Conservation (phyloP, 1,140 invertebrate species). For the Neomicropteryx cornuta region DNA sequence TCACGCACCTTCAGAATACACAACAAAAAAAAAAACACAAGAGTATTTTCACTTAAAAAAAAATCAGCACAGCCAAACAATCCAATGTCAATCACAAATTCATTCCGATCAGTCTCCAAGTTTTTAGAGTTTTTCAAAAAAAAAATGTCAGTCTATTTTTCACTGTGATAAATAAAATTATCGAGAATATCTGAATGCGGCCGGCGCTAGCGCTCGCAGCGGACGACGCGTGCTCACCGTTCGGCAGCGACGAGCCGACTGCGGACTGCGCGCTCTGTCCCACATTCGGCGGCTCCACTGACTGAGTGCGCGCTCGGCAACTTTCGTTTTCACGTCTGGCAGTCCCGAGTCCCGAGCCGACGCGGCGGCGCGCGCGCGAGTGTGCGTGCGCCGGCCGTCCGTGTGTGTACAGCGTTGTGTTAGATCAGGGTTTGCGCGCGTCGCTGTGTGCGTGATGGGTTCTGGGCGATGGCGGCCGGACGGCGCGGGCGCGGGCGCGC, state of each 20-base stretch:
- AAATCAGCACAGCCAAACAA: too few relatives aligned
- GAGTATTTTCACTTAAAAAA: too few relatives aligned
- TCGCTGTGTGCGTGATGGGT: too few relatives aligned
- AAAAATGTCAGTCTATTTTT: too few relatives aligned
- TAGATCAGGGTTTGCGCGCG: too few relatives aligned
- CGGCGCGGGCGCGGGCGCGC: too few relatives aligned
- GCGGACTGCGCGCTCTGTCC: conserved; percentile 22
- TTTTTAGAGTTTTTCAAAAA: too few relatives aligned
- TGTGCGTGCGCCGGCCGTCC: conserved; percentile 17
- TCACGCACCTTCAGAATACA: conserved; percentile 33
- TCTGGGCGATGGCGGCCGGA: too few relatives aligned
- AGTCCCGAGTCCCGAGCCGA: conserved; percentile 14
- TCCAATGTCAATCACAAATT: too few relatives aligned
- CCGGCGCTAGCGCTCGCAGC: conserved; percentile 19
- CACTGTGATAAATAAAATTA: too few relatives aligned
- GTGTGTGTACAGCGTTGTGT: conserved; percentile 24
- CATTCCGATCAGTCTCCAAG: too few relatives aligned
- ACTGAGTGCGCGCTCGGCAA: conserved; percentile 36
- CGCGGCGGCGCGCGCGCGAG: conserved; percentile 19
- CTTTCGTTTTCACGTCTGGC: conserved; percentile 35
- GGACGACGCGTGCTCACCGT: conserved; percentile 28
- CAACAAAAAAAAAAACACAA: too few relatives aligned
- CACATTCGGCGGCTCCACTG: conserved; percentile 27
- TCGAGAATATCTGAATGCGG: conserved; percentile 20
- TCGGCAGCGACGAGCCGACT: conserved; percentile 37